phyloP scores from a whole-genome alignment of 2,113 vertebrate species.

The Capreolus pygargus region DNA sequence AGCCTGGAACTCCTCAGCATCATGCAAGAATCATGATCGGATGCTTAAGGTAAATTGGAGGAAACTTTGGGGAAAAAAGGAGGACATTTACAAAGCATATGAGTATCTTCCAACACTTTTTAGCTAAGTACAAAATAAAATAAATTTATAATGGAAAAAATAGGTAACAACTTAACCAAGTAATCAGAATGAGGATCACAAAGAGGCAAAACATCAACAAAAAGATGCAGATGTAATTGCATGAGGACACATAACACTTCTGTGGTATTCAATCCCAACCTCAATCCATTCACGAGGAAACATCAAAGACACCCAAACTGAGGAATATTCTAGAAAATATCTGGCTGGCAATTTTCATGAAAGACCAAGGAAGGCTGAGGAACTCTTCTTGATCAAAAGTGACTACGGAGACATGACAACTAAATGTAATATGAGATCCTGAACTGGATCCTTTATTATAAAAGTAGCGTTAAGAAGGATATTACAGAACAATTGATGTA shows the following conservation, averaged over 20 bases:
- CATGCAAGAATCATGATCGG: background rate
- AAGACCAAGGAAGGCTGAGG: background rate
- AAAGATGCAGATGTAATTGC: background rate
- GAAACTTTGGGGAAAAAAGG: background rate
- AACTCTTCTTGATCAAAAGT: background rate
- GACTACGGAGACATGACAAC: background rate
- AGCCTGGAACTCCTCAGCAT: background rate
- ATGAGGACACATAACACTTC: background rate
- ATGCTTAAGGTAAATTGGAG: background rate
- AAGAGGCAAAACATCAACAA: background rate
- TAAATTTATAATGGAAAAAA: background rate
- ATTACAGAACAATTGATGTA: background rate
- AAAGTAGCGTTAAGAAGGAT: background rate
- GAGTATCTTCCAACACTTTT: background rate
- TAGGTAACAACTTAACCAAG: background rate
- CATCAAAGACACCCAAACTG: background rate
- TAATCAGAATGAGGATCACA: background rate
- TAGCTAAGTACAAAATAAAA: constrained; percentile 19
- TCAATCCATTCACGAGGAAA: background rate
- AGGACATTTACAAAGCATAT: background rate
- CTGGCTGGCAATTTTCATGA: background rate
- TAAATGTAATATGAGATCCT: background rate
- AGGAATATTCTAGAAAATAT: background rate
- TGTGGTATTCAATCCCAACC: background rate
- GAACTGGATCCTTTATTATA: background rate